Conservation (phyloP, 2,113 vertebrate genomes). For the Colossoma macropomum region DNA sequence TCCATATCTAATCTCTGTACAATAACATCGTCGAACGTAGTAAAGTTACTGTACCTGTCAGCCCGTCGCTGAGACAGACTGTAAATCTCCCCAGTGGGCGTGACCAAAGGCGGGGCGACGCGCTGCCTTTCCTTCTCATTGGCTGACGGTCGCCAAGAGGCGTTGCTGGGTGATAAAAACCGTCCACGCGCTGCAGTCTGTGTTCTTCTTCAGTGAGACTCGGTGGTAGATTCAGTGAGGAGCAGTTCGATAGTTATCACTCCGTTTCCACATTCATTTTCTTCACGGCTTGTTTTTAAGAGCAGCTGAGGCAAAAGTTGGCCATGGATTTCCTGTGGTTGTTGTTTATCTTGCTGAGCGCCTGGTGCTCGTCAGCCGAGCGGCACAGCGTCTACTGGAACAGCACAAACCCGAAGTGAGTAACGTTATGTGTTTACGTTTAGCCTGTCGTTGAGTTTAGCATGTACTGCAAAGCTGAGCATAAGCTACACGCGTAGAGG, state of each 20-base stretch:
- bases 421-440: not conserved
- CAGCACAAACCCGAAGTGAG: slow-evolving; percentile 77
- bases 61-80: not conserved
- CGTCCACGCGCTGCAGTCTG: not conserved
- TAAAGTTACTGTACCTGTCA: not conserved
- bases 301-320: slow-evolving; percentile 37
- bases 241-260: not conserved
- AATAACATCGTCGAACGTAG: not conserved
- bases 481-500: too few species aligned
- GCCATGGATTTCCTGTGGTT: slow-evolving; percentile 75
- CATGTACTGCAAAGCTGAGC: too few species aligned
- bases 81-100: not conserved
- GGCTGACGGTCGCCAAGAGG: not conserved
- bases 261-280: too few species aligned
- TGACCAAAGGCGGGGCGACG: not conserved
- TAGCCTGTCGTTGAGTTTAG: too few species aligned
- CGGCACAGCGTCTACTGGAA: slow-evolving; percentile 83
- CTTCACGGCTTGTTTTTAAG: not conserved
- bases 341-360: slow-evolving; percentile 66
- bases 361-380: slow-evolving; percentile 71
- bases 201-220: slow-evolving; percentile 11
- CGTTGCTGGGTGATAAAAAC: slow-evolving; percentile 4
- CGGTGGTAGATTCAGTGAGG: not conserved
- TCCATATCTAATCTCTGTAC: not conserved
- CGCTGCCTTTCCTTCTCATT: not conserved